Base-by-base conservation (phyloP, 2,888 invertebrate species). In the Crocallis elinguaria region DNA sequence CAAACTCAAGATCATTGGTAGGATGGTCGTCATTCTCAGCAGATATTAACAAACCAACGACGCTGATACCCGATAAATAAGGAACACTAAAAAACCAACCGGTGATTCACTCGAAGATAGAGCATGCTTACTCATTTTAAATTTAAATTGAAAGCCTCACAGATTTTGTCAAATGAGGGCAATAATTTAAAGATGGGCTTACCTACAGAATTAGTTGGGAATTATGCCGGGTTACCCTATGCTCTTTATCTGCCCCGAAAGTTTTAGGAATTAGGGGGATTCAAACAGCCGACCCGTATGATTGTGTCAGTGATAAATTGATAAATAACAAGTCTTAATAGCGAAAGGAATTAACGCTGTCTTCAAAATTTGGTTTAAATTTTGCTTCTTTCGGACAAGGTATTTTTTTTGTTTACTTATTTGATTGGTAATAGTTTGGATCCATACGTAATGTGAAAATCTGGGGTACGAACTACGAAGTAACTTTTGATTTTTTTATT, bases 201-300 rank as follows among this genome's bases (percentile, higher is more conserved):
- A 38, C 49, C 36, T 33, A 30, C 42, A 12, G 48, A 41, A 46
- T 52, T 42, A 46, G 37, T 3, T 25, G 38, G 53, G 53, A 19
- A 38, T 46, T 32, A 46, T 36, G 25, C 9, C 36, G 52, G 37
- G 46, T 32, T 46, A 37, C 46, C 37, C 42, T 46, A 52, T 52
- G 46, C 43, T 53, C 42, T 46, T 53, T 53, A 53, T 53, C 53
- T 37, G 32, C 13, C 33, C 42, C 9, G 11, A 43, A 48, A 53
- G 41, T 53, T 52, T 48, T 33, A 41, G 46, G 48, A 48, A 53
- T 53, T 53, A 48, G 27, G 13, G 36, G 32, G 52, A 36, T 52
- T 43, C 33, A 9, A 32, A 32, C 41, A 46, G 14, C 37, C 48
- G 42, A 48, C 48, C 53, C 53, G 53, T 43, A 48, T 48, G 48